Evolutionary conservation across 1,140 invertebrate genomes (phyloP).

Genomic region (Drosophila trapezifrons): DNA sequence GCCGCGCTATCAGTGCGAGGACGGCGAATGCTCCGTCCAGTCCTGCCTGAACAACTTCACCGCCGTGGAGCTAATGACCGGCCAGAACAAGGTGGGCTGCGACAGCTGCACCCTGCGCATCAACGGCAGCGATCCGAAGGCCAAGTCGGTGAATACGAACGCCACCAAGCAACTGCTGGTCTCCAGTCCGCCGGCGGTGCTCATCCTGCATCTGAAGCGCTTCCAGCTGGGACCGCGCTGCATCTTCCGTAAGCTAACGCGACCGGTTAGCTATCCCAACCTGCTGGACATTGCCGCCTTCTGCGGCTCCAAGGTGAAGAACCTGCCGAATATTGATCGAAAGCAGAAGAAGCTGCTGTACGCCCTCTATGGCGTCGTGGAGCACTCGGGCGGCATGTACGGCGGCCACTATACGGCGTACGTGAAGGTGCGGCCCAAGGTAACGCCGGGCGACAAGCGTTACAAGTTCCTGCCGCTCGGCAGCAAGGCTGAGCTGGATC

Average conservation of each 20-base stretch:
- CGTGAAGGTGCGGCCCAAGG: constrained; percentile 89
- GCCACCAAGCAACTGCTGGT: constrained; percentile 97
- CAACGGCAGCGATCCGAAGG: constrained; percentile 86
- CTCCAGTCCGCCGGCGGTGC: constrained; percentile 94
- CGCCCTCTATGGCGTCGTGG: constrained; percentile 96
- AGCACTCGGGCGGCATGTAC: constrained; percentile 95
- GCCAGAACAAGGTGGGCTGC: constrained; percentile 96
- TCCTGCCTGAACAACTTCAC: constrained; percentile 97
- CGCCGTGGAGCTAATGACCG: constrained; percentile 93
- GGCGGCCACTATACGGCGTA: constrained; percentile 99
- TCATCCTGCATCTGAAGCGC: constrained; percentile 97
- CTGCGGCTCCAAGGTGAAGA: constrained; percentile 91
- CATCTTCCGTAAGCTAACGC: constrained; percentile 91
- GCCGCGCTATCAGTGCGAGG: constrained; percentile 88
- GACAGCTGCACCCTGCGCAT: constrained; percentile 92
- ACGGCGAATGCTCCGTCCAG: constrained; percentile 92
- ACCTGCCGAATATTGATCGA: constrained; percentile 86
- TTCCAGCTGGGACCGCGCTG: constrained; percentile 89
- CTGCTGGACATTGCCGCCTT: constrained; percentile 95
- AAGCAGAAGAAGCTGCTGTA: constrained; percentile 91
- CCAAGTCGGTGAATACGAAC: constrained; percentile 93
- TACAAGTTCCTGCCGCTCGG: constrained; percentile 89
- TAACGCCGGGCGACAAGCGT: constrained; percentile 86
- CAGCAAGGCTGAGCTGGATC: constrained; percentile 84
- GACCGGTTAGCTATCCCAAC: constrained; percentile 94